These are phyloP conservation scores for Drosophila sulfurigaster DNA, from an alignment of 1,140 invertebrate genomes.

Conservation along the genomic window DNA sequence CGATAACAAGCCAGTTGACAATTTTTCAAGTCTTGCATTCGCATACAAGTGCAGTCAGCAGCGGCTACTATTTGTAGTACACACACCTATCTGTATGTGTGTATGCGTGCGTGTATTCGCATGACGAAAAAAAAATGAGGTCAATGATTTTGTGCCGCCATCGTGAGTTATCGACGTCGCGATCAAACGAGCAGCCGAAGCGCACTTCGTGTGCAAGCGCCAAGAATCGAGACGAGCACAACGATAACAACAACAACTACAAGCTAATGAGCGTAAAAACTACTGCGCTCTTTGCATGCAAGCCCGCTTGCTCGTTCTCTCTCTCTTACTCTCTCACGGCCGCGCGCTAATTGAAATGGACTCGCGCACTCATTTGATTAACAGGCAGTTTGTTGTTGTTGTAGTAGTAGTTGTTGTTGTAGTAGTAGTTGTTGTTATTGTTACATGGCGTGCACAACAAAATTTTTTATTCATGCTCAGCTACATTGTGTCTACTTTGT, in stretches of 20 bases:
- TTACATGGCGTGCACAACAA: constrained; percentile 42
- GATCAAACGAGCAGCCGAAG: constrained; percentile 58
- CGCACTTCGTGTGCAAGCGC: constrained; percentile 60
- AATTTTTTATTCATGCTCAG: constrained; percentile 44
- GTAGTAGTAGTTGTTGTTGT: not conserved
- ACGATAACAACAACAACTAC: constrained; percentile 20
- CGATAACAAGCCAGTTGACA: constrained; percentile 62
- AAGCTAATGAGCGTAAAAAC: constrained; percentile 55
- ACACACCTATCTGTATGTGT: constrained; percentile 33
- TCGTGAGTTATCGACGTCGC: constrained; percentile 74
- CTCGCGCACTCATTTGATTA: constrained; percentile 49
- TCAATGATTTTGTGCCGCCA: constrained; percentile 80
- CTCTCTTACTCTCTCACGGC: constrained; percentile 11
- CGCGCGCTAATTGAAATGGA: constrained; percentile 45
- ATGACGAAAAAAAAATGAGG: constrained; percentile 79
- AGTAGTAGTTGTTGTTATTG: constrained; percentile 22
- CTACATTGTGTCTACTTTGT: constrained; percentile 49
- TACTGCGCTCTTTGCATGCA: constrained; percentile 19
- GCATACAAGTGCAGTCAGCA: constrained; percentile 47
- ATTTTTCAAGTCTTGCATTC: constrained; percentile 59
- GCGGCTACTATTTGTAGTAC: constrained; percentile 37
- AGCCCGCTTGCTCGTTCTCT: constrained; percentile 4
- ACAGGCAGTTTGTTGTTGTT: constrained; percentile 30
- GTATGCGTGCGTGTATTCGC: constrained; percentile 52
- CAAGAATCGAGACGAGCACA: constrained; percentile 45